phyloP scores from a whole-genome alignment of 2,888 invertebrate species.

The Conus canariensis region DNA sequence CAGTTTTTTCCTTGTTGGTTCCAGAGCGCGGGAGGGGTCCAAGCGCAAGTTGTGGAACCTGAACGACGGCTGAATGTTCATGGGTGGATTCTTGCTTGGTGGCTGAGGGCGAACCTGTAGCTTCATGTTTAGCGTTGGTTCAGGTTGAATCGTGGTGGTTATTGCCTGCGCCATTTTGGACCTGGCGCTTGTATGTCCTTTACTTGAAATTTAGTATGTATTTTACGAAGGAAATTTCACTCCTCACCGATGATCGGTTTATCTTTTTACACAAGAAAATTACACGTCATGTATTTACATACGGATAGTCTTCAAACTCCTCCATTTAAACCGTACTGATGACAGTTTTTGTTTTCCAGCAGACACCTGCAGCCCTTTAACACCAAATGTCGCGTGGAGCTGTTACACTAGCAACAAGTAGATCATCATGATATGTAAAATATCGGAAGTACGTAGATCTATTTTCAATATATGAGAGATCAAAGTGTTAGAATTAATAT shows the following conservation, averaged over 20 bases:
- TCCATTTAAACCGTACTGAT: neutral
- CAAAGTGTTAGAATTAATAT: neutral
- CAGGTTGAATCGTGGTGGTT: conserved; percentile 51
- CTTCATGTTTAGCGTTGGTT: conserved; percentile 69
- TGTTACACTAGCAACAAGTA: conserved; percentile 50
- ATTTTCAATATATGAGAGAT: neutral
- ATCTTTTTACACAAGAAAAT: too few species aligned
- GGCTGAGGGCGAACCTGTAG: conserved; percentile 52
- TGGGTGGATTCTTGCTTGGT: conserved; percentile 45
- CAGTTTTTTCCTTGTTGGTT: conserved; percentile 77
- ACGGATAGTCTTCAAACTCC: too few species aligned
- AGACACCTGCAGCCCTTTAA: conserved; percentile 23
- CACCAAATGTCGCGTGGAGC: conserved; percentile 28
- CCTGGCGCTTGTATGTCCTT: neutral
- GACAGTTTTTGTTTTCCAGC: neutral
- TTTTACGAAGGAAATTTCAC: neutral
- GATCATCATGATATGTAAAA: neutral
- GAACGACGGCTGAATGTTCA: conserved; percentile 1
- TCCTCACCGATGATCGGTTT: too few species aligned
- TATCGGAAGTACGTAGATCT: neutral
- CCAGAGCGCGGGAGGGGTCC: conserved; percentile 75
- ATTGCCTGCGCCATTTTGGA: conserved; percentile 34
- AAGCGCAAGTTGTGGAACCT: conserved; percentile 58
- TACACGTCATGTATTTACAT: too few species aligned
- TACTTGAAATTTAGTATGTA: neutral